phyloP scores from a whole-genome alignment of 1,140 invertebrate species.

The Dreissena rostriformis region DNA sequence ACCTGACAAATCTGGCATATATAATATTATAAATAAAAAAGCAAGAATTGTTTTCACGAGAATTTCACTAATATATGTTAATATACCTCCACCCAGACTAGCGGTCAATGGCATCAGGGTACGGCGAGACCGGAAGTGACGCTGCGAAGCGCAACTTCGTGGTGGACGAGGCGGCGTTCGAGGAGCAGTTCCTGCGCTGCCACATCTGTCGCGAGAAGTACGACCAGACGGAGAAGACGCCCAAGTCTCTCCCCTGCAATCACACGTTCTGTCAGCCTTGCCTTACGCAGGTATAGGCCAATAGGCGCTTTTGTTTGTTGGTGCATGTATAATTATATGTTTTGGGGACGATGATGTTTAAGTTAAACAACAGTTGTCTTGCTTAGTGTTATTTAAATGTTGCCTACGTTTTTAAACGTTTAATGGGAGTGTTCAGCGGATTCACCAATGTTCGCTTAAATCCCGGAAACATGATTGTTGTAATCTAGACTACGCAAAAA shows the following conservation, averaged over 20 bases:
- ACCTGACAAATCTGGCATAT: no score
- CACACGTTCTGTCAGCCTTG: constrained; percentile 76
- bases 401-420: no score
- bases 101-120: constrained; percentile 51
- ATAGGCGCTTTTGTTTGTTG: not conserved
- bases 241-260: constrained; percentile 76
- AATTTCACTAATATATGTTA: no score
- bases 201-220: constrained; percentile 75
- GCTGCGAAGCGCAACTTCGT: constrained; percentile 65
- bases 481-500: no score
- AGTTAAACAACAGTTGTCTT: not conserved
- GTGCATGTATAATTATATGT: not conserved
- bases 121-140: constrained; percentile 42
- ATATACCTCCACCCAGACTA: no score
- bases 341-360: not conserved
- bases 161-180: constrained; percentile 75
- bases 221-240: constrained; percentile 66
- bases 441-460: no score
- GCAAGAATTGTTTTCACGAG: no score
- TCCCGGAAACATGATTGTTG: no score
- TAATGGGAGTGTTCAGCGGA: no score
- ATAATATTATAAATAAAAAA: no score
- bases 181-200: constrained; percentile 76
- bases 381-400: not conserved
- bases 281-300: constrained; percentile 60